A percentile compares a stretch with the other conserved stretches of the same genome.
These are phyloP conservation scores for Drosophila subobscura DNA, from an alignment of 1,140 invertebrate species.

Conservation along the genomic window DNA sequence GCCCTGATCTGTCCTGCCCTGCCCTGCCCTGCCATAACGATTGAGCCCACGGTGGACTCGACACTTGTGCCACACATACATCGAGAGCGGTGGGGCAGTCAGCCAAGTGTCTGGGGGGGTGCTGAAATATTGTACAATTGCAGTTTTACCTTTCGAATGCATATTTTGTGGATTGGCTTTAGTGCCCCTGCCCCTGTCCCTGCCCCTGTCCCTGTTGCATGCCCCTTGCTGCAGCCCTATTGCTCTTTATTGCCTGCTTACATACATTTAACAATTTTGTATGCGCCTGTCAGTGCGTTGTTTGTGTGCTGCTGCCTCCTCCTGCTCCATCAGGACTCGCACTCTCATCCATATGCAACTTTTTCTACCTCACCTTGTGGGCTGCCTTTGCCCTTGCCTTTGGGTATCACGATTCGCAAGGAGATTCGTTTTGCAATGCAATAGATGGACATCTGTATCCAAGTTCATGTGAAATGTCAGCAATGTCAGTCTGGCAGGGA, in stretches of 20 bases:
- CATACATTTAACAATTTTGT: constrained; percentile 49
- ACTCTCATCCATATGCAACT: too few species aligned
- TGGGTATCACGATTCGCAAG: too few species aligned
- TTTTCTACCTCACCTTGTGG: too few species aligned
- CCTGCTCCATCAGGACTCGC: neutral
- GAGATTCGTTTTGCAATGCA: too few species aligned
- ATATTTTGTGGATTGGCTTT: constrained; percentile 77
- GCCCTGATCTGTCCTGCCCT: neutral
- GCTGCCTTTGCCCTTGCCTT: too few species aligned
- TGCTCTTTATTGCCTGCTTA: constrained; percentile 48
- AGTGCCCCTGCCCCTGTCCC: constrained; percentile 21
- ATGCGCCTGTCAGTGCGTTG: constrained; percentile 29
- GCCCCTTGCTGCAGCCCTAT: constrained; percentile 4
- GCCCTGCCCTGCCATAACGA: neutral
- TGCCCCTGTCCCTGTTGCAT: neutral
- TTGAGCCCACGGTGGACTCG: constrained; percentile 34
- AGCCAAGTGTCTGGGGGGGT: neutral
- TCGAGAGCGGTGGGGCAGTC: neutral
- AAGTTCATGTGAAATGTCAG: too few species aligned
- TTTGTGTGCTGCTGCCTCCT: constrained; percentile 21
- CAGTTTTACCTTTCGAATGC: constrained; percentile 42
- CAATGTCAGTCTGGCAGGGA: too few species aligned
- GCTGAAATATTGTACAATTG: constrained; percentile 25
- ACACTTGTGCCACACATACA: constrained; percentile 30
- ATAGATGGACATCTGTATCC: too few species aligned